Evolutionary conservation across 1,140 invertebrate genomes (phyloP), one percentile per base, ranked within the genome.

Genomic region (Cydia strobilella): DNA sequence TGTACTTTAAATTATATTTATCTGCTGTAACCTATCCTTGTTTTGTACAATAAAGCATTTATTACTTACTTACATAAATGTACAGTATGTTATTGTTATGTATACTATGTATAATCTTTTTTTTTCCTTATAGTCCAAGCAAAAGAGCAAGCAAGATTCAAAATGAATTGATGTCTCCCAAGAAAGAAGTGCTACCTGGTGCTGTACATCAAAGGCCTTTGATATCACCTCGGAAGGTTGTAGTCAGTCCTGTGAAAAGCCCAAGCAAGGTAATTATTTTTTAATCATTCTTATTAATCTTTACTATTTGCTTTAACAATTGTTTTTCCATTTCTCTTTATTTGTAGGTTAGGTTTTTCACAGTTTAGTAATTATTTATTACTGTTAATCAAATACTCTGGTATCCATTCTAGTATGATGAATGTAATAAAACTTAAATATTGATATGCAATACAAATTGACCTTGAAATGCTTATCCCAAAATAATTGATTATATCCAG

Each of bases 191-290:
- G 48, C 45, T 73, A 54, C 13, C 69, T 72, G 45, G 69, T 45
- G 31, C 62, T 77, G 69, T 54, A 62, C 71, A 77, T 27, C 77
- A 84, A 59, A 83, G 82, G 74, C 79, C 79, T n/a, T 80, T 91
- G 4, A 94, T 94, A 79, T 94, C 94, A 2, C 94, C 94, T 20
- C 90, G 86, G 39, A 95, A 95, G 79, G 84, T 92, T 45, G 75
- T 94, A 75, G 85, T 94, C 65, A 96, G 94, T 76, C 95, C 95
- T 39, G 90, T 93, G 2, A 96, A 96, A 74, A 94, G 93, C 74
- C 93, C 93, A n/a, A 87, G 77, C 62, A 93, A 93, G 86, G 93
- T 93, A 73, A 83, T 77, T 74, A 25, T 59, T 63, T 9, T 18
- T 74, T 59, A 79, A 20, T 20, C 7, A 59, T 10, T 59, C 6